Conservation (phyloP, 1,140 invertebrate genomes). For the Goniozus legneri region DNA sequence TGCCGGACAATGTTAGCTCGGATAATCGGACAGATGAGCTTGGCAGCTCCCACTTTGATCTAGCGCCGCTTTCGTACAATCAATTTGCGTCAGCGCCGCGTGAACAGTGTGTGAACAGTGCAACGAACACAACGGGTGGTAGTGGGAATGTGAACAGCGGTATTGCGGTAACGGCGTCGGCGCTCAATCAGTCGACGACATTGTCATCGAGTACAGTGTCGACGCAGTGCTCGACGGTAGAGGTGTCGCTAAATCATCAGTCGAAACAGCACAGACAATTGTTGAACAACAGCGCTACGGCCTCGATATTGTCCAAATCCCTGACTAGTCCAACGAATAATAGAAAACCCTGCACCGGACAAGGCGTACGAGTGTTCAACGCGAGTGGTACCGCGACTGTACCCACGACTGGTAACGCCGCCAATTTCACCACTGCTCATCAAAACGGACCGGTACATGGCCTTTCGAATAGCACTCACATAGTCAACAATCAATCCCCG, state of each 20-base stretch:
- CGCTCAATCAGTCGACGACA: constrained; percentile 14
- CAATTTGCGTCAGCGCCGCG: constrained; percentile 30
- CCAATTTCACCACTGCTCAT: constrained; percentile 48
- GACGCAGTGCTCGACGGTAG: constrained; percentile 26
- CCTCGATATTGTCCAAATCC: constrained; percentile 49
- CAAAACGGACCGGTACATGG: constrained; percentile 44
- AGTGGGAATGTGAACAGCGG: too few relatives aligned
- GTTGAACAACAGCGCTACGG: constrained; percentile 34
- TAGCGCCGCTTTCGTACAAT: constrained; percentile 32
- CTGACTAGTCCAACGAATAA: constrained; percentile 50
- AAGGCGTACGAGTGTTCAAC: constrained; percentile 32
- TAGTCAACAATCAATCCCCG: constrained; percentile 42
- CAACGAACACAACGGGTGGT: too few relatives aligned
- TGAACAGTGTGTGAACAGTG: too few relatives aligned
- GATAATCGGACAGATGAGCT: constrained; percentile 40
- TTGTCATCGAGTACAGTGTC: constrained; percentile 23
- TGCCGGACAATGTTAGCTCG: constrained; percentile 23
- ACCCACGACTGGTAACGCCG: constrained; percentile 17
- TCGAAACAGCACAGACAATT: constrained; percentile 40
- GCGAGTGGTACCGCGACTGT: constrained; percentile 9
- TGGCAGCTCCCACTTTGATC: constrained; percentile 43
- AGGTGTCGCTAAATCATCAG: constrained; percentile 28
- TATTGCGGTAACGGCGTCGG: too few relatives aligned
- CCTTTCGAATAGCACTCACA: constrained; percentile 42
- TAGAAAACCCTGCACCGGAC: constrained; percentile 25